Percentiles rank a stretch among this genome's conserved stretches.
Conservation (phyloP, 2,888 invertebrate genomes). For the Pecten maximus region DNA sequence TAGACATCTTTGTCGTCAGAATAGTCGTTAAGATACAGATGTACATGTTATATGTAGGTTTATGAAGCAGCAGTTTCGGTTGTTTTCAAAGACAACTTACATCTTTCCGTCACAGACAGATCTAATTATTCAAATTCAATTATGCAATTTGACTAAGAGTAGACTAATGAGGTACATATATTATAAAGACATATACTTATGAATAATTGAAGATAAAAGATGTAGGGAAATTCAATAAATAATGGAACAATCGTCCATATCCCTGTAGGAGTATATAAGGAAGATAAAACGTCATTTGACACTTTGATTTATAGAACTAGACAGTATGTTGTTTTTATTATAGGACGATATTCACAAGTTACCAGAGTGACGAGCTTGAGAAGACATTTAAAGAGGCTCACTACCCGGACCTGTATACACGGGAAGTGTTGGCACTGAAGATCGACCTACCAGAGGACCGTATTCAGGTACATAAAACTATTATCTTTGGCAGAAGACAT, state of each 20-base stretch:
- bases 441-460: slow-evolving; percentile 82
- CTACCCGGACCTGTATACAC: slow-evolving; percentile 99
- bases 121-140: no score
- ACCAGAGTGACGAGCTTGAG: slow-evolving; percentile 99
- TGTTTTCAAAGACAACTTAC: background rate
- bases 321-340: background rate
- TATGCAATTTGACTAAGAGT: no score
- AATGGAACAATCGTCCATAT: no score
- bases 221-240: no score
- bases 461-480: slow-evolving; percentile 79
- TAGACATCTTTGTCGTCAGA: background rate
- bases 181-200: no score
- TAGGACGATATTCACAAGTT: slow-evolving; percentile 99
- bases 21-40: background rate
- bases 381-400: slow-evolving; percentile 99
- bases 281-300: no score
- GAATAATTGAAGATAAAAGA: no score
- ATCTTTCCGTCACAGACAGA: background rate
- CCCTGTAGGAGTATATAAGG: no score
- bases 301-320: no score
- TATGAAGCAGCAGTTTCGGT: background rate
- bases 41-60: background rate
- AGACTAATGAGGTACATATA: no score
- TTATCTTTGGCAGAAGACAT: background rate
- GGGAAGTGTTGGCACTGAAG: slow-evolving; percentile 84